Evolutionary conservation across 1,140 invertebrate species (phyloP), one percentile per base, ranked within the genome.

Genomic region (Drosophila bocki): DNA sequence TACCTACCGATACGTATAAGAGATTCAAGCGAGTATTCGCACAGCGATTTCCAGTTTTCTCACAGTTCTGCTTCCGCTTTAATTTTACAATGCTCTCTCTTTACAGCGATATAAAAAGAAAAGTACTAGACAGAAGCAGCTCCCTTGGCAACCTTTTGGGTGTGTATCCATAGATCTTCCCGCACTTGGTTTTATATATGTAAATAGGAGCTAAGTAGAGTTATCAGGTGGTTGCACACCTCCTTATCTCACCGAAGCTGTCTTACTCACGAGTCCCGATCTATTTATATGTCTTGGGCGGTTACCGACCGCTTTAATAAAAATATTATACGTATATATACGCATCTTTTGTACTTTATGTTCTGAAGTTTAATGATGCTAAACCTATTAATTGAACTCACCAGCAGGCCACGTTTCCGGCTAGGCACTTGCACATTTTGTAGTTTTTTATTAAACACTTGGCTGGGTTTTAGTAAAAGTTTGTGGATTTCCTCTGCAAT

Each of bases 341-440:
- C 9, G 32, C 47, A 56, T 54, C 19, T 61, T 15, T 11, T 17
- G 17, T 29, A 54, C 29, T 53, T 26, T 26, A 33, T 0, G 32
- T 17, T 39, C 13, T 56, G 19, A 56, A 67, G n/a, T 22, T 22
- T 5, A 39, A 32, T 22, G 37, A 69, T 32, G 32, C 39, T 47
- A 17, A 62, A 17, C 15, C 11, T 32, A 54, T 68, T 68, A 17
- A 33, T 26, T n/a, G 7, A 45, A 83, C 88, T 91, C 70, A 91
- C 88, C 88, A 91, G 53, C 88, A 91, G 45, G 84, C 88, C 35
- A 91, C 75, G 17, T 91, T 91, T 57, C 81, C 88, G 60, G 83
- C 78, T 5, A 91, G 63, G 54, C 88, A 91, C 64, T 91, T 91
- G 71, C 88, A 91, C 88, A 91, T 91, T 48, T 80, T 83, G 63